Evolutionary conservation across 2,797 vertebrate species (phyloP), one percentile per base, ranked within the genome.

Genomic region (Sebastes cheni): DNA sequence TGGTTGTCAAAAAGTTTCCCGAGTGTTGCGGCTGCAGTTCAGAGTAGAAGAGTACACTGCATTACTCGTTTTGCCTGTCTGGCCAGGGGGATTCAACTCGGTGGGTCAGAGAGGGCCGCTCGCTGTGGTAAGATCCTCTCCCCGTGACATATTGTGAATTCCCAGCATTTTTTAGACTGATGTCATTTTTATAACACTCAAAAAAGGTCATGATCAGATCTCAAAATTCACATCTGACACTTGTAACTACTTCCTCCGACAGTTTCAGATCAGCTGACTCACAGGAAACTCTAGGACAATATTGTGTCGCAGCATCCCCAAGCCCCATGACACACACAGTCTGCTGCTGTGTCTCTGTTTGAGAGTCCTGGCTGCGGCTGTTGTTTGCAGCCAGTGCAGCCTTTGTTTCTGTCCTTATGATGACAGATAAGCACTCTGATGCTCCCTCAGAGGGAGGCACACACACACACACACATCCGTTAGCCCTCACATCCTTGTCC

Each of bases 381-480:
- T n/a, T 81, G 62, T 81, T 80, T 78, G 80, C 56, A 76, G 67
- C 67, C 69, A 20, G 50, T 50, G 66, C 72, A 69, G 77, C 75
- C 76, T 79, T 85, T 83, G 80, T 83, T 79, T 86, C 75, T 81
- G 80, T 81, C 83, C 76, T 90, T 71, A 66, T 82, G 86, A 91
- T 89, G 91, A 90, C 85, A 84, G 84, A 89, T 90, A 86, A 85
- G 61, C 79, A 58, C 83, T 82, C 27, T 77, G 75, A 89, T 46
- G 85, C 72, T 77, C 58, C 67, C 79, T 79, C 55, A 36, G 68
- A 86, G 71, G 75, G 39, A 73, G 8, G 1, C 7, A 64, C 32
- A 34, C 30, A 22, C 30, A 52, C n/a, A 34, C 62, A n/a, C 46
- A 8, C 32, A 52, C 22, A 52, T 39, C 67, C 14, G 32, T 23